A percentile compares a stretch with the other conserved stretches of the same genome.
These are phyloP conservation scores for Halcyon leucocephala DNA, from an alignment of 2,797 vertebrate species.

Conservation along the genomic window DNA sequence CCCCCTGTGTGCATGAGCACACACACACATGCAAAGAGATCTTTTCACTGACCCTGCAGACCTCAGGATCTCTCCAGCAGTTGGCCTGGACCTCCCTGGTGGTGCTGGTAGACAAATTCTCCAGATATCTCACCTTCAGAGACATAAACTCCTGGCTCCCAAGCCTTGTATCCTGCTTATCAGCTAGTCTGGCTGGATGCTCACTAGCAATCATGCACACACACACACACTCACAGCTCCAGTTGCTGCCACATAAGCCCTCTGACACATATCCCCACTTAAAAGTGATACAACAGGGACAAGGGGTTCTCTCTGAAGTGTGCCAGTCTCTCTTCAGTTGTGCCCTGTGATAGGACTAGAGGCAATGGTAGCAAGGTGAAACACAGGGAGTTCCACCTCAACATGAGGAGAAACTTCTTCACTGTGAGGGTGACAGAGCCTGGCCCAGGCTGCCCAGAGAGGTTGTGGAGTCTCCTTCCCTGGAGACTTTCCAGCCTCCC, in stretches of 20 bases:
- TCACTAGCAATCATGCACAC: rapidly evolving
- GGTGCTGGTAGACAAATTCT: background rate
- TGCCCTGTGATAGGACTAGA: too few relatives aligned
- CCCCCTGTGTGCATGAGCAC: rapidly evolving
- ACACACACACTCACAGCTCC: rapidly evolving
- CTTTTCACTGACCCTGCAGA: background rate
- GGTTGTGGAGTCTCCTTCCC: too few relatives aligned
- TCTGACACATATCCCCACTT: background rate
- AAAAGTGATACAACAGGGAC: background rate
- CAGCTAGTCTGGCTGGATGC: background rate
- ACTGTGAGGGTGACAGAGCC: too few relatives aligned
- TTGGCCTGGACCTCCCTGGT: rapidly evolving
- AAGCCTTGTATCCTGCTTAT: background rate
- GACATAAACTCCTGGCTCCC: background rate
- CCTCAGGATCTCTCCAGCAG: background rate
- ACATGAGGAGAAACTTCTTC: too few relatives aligned
- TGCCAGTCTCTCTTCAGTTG: too few relatives aligned
- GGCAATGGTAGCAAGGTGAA: too few relatives aligned
- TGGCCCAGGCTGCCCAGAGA: too few relatives aligned
- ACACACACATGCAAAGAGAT: background rate
- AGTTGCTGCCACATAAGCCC: background rate
- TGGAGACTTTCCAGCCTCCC: too few relatives aligned
- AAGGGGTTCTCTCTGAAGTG: background rate
- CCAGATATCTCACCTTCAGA: background rate
- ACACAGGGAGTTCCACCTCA: too few relatives aligned